phyloP scores from a whole-genome alignment of 2,888 invertebrate species.

The Congeria kusceri region DNA sequence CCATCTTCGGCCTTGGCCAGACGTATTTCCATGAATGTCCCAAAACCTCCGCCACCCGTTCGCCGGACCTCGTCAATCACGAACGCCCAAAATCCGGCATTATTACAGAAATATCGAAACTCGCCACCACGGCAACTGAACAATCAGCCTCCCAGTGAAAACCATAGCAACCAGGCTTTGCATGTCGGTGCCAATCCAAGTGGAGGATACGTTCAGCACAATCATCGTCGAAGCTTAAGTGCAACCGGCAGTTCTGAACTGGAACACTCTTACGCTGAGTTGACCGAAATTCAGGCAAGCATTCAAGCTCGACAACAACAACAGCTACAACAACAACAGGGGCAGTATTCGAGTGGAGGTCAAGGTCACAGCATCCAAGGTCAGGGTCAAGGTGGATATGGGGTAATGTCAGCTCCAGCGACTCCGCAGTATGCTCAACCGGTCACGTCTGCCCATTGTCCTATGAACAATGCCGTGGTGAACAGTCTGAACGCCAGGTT shows the following conservation, averaged over 20 bases:
- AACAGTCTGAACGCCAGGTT: conserved; percentile 76
- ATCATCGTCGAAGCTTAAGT: conserved; percentile 67
- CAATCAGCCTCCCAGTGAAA: conserved; percentile 28
- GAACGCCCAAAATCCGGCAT: conserved; percentile 68
- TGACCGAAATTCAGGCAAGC: conserved; percentile 77
- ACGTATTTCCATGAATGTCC: conserved; percentile 71
- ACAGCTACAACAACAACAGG: conserved; percentile 13
- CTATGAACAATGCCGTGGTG: conserved; percentile 60
- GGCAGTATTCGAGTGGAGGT: conserved; percentile 26
- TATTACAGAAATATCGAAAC: conserved; percentile 68
- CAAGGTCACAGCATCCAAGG: conserved; percentile 9
- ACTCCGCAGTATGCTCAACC: conserved; percentile 66
- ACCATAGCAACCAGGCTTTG: not conserved
- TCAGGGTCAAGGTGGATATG: not conserved
- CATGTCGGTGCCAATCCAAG: conserved; percentile 47
- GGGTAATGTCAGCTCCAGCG: conserved; percentile 46
- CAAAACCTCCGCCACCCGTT: conserved; percentile 83
- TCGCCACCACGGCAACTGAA: conserved; percentile 70
- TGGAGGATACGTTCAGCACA: conserved; percentile 14
- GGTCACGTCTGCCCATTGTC: conserved; percentile 39
- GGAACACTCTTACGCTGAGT: conserved; percentile 76
- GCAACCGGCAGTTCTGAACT: conserved; percentile 54
- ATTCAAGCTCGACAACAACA: conserved; percentile 71
- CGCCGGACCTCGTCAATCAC: conserved; percentile 81
- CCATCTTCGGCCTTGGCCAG: conserved; percentile 74